phyloP scores from a whole-genome alignment of 2,888 invertebrate species.

The Drosophila buzzatii region DNA sequence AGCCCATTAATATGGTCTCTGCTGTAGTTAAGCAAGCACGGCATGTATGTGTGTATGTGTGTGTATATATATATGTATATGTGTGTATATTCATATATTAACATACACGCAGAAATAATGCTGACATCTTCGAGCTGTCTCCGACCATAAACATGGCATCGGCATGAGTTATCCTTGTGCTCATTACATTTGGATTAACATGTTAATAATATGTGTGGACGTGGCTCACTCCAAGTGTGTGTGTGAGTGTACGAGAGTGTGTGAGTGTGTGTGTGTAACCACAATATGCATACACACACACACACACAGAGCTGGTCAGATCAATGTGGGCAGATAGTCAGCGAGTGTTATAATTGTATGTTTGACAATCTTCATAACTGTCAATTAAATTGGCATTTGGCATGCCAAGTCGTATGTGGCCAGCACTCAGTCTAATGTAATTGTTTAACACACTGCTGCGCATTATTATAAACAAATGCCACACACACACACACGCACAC shows the following conservation, averaged over 20 bases:
- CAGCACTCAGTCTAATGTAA: slow-evolving; percentile 62
- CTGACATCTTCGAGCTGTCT: slow-evolving; percentile 8
- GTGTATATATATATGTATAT: no score
- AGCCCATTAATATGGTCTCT: slow-evolving; percentile 8
- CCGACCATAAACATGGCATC: slow-evolving; percentile 47
- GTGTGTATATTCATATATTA: background rate
- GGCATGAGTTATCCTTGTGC: slow-evolving; percentile 70
- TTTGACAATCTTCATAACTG: slow-evolving; percentile 81
- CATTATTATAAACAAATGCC: slow-evolving; percentile 73
- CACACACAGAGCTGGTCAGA: slow-evolving; percentile 26
- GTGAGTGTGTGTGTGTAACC: background rate
- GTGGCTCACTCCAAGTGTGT: slow-evolving; percentile 3
- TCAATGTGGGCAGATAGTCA: slow-evolving; percentile 60
- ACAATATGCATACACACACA: slow-evolving; percentile 1
- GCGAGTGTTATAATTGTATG: slow-evolving; percentile 75
- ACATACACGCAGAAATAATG: background rate
- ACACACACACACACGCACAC: slow-evolving; percentile 30
- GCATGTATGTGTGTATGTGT: no score
- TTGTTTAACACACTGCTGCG: slow-evolving; percentile 72
- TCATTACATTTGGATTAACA: slow-evolving; percentile 78
- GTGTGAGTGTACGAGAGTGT: slow-evolving; percentile 1
- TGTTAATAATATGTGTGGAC: slow-evolving; percentile 62
- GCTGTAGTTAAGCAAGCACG: background rate
- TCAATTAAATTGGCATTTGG: slow-evolving; percentile 74
- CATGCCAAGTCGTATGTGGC: slow-evolving; percentile 38